These are phyloP conservation scores for Lagopus muta DNA, from an alignment of 2,113 vertebrate species.

Conservation along the genomic window DNA sequence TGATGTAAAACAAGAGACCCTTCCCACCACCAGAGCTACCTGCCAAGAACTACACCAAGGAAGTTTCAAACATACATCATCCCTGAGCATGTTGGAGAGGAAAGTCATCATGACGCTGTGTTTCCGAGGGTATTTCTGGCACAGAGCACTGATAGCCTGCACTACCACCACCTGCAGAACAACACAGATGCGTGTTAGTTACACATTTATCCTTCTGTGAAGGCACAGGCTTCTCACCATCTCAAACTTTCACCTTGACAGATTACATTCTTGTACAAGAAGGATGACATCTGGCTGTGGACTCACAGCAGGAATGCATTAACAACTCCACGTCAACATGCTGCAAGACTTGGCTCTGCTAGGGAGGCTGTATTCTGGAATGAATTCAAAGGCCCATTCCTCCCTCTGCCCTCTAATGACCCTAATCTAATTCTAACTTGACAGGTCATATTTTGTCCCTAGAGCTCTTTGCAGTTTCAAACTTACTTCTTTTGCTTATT, in stretches of 20 bases:
- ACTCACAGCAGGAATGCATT: accelerated
- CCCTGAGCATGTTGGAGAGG: conserved; percentile 97
- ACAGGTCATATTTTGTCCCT: neutral
- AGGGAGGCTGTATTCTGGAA: neutral
- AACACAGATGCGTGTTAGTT: accelerated
- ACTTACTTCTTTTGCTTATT: neutral
- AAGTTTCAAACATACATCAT: conserved; percentile 84
- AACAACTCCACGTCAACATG: accelerated
- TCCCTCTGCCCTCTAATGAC: neutral
- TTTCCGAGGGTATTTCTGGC: conserved; percentile 98
- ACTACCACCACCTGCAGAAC: conserved; percentile 94
- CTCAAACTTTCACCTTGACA: accelerated
- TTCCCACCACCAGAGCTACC: neutral
- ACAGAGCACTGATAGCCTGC: conserved; percentile 96
- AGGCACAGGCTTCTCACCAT: accelerated
- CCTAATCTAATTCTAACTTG: neutral
- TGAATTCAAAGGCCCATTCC: neutral
- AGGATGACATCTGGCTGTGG: neutral
- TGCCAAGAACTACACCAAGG: neutral
- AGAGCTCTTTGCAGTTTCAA: neutral
- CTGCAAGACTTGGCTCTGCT: neutral
- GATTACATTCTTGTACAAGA: neutral
- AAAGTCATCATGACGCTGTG: conserved; percentile 99
- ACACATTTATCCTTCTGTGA: accelerated
- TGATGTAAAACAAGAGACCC: accelerated